Conservation (phyloP, 2,888 invertebrate species). For the Dioctria rufipes region DNA sequence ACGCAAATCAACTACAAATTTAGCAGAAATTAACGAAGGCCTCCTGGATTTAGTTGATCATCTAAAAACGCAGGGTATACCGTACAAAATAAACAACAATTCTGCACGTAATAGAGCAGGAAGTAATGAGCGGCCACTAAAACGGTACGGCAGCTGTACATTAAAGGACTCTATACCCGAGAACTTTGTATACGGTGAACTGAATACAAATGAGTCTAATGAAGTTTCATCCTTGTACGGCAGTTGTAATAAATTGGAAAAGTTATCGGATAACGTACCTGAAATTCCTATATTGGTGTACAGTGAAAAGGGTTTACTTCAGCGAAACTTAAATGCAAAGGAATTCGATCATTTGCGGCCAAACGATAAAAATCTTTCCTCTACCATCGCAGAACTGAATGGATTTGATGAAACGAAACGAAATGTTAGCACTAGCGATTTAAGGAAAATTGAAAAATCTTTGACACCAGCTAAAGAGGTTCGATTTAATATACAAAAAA, state of each 20-base stretch:
- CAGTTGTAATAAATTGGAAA: slow-evolving; percentile 49
- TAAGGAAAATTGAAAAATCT: slow-evolving; percentile 7
- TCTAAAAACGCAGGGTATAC: slow-evolving; percentile 54
- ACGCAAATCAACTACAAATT: slow-evolving; percentile 52
- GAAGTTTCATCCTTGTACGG: slow-evolving; percentile 5
- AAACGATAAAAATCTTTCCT: background rate
- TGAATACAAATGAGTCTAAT: slow-evolving; percentile 45
- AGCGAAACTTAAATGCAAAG: slow-evolving; percentile 59
- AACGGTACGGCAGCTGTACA: slow-evolving; percentile 36
- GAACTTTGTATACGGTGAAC: slow-evolving; percentile 12
- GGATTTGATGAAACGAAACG: background rate
- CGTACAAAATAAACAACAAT: slow-evolving; percentile 17
- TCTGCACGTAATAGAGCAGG: slow-evolving; percentile 4
- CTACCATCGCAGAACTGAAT: background rate
- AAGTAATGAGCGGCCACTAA: slow-evolving; percentile 46
- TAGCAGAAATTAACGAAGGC: slow-evolving; percentile 51
- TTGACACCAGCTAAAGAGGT: slow-evolving; percentile 55
- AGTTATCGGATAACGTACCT: slow-evolving; percentile 45
- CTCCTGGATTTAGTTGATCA: slow-evolving; percentile 56
- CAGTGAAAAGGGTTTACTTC: slow-evolving; percentile 57
- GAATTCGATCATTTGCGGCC: slow-evolving; percentile 55
- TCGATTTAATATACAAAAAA: slow-evolving; percentile 59
- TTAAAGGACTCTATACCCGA: slow-evolving; percentile 36
- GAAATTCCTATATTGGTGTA: slow-evolving; percentile 48
- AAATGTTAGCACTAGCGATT: background rate